Base-by-base conservation (phyloP, 2,797 vertebrate species). In the Hyperoplus immaculatus region DNA sequence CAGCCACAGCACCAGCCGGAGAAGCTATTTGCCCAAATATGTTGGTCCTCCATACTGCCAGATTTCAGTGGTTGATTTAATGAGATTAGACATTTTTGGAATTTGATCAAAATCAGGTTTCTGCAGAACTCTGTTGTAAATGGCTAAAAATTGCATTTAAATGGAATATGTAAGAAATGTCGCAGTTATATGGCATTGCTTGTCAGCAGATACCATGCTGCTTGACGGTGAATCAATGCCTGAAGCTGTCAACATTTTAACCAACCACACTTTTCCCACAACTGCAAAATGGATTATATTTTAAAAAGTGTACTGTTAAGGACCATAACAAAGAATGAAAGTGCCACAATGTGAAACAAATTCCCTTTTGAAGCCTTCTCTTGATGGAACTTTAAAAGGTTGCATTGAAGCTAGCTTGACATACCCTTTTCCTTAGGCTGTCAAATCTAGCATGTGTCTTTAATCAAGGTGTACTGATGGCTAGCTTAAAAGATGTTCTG, bases 1-100 rank as follows among this genome's bases (percentile, higher is more conserved):
- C 60, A 68, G 55, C 80, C 85, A 62, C 85, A 81, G 36, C 43
- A 39, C 81, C 89, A 90, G 80, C 84, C 78, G 82, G 81, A 84
- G 73, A 90, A 92, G 60, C 65, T 65, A 87, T 91, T 88, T 75
- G 29, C 75, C 69, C 71, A 72, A 85, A 83, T 77, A 78, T 82
- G 59, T 80, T 77, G 69, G 75, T 46, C 53, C 14, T 63, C 4
- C 14, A 56, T 9, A 0, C 47, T 69, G 82, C 83, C 81, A 86
- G 53, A 56, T 77, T 80, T 78, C 8, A 51, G 61, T 51, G 78
- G 61, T 63, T 78, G 65, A 81, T 82, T 77, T 47, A 53, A 82
- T 77, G 57, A 80, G 64, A 81, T 88, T 67, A 75, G n/a, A 73
- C 38, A 59, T 59, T 50, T 82, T 67, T 72, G 69, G 14, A 78